Evolutionary conservation across 2,888 invertebrate species (phyloP), one percentile per base, ranked within the genome.

Genomic region (Ophioninae sp.): DNA sequence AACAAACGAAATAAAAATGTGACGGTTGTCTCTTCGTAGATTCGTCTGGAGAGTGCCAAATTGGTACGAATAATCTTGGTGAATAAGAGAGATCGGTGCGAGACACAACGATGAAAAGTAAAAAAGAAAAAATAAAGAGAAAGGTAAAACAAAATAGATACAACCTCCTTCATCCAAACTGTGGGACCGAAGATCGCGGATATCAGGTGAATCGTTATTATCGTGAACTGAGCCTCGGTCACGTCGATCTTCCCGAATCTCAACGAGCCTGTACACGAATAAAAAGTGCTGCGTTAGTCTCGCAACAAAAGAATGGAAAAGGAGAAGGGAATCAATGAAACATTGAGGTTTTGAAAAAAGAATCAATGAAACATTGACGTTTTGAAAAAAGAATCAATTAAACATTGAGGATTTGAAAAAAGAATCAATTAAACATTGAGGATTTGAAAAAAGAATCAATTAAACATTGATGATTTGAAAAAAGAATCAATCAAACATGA

Each of bases 161-260:
- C 93, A 92, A 97, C 96, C 95, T 95, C 95, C 84, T 94, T 94
- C 88, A 96, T 95, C 99, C 99, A 99, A 88, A 99, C 94, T 85
- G 95, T 94, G 21, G 98, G 95, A 10, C 99, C 99, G 91, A 98
- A 96, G 79, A 96, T 93, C 41, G 97, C 97, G 44, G 99, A 98
- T 84, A 98, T 93, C 80, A 98, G 90, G 91, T 99, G 98, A 88
- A 99, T 97, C 72, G 93, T 93, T 87, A 99, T 99, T 88, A 99
- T 98, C 72, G 96, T 96, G 93, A 98, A 96, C 94, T 99, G 99
- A 7, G 99, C 99, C 94, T 99, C 99, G 0, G 99, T 99, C 44
- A 99, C 99, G 94, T 99, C 99, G 88, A 99, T 94, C 93, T 95
- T 96, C 73, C 98, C 98, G 94, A 98, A 97, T 88, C 96, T 95